Evolutionary conservation across 2,888 invertebrate genomes (phyloP), one percentile per base, ranked within the genome.

Genomic region (Ditula angustiorana): DNA sequence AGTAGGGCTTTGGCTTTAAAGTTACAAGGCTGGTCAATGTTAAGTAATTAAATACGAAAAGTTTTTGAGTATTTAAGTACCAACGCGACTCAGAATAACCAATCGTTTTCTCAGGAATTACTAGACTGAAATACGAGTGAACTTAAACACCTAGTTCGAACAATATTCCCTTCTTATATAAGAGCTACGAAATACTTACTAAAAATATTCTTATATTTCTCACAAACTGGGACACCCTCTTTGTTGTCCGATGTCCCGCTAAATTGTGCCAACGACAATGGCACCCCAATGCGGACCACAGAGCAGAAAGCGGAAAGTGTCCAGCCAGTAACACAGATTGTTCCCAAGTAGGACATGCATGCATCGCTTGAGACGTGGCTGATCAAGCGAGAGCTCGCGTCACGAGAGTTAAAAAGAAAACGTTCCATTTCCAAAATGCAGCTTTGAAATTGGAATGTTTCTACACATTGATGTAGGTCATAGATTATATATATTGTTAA

Each of bases 331-430:
- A 23, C 41, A 57, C 63, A 52, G 30, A 37, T 37, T 30, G 56
- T 57, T 58, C 57, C 28, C 10, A 63, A 63, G 57, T 63, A 58
- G 63, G 44, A 52, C 63, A 57, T 57, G 50, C 57, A 63, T 63
- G 62, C 63, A 63, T 63, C 28, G 41, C 59, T 56, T 33, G 62
- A 19, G 52, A 58, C 52, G 33, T 37, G 33, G 41, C 63, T 63
- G 63, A 63, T 63, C 63, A 63, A 50, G 33, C 63, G 63, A 63
- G 61, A 47, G 63, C 57, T 41, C 56, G 56, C 35, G 21, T 49
- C 56, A 30, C 56, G 50, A 58, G 50, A 58, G 56, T 61, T 61
- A 63, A 63, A 63, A 63, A 63, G 57, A 63, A 58, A 63, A 52
- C 26, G 50, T 46, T 63, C 63, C 44, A 33, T 57, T 63, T 63